Conservation (phyloP, 2,113 vertebrate genomes). For the Muntiacus reevesi region DNA sequence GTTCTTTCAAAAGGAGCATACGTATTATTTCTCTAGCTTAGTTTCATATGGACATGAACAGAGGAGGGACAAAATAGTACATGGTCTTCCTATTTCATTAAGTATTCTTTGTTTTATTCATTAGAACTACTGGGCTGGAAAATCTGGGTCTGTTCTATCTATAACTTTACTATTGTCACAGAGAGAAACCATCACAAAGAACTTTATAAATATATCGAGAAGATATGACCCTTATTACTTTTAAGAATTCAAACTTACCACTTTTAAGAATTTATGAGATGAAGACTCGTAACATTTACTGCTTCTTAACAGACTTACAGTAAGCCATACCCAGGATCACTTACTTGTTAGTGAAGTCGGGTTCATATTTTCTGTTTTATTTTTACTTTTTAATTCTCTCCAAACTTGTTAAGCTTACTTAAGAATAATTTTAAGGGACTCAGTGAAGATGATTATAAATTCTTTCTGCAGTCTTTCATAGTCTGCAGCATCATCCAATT, state of each 20-base stretch:
- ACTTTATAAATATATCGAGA: background rate
- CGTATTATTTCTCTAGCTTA: background rate
- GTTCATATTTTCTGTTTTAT: background rate
- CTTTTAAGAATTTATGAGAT: background rate
- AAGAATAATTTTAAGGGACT: background rate
- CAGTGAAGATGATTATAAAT: background rate
- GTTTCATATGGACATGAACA: background rate
- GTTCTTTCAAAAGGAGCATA: background rate
- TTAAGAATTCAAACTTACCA: background rate
- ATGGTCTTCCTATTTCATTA: background rate
- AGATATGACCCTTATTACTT: background rate
- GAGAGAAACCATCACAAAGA: background rate
- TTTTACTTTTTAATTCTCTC: background rate
- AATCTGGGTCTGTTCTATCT: background rate
- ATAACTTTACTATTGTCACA: background rate
- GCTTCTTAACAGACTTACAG: background rate
- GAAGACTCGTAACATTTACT: background rate
- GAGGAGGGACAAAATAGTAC: background rate
- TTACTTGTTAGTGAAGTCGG: background rate
- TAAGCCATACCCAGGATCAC: background rate
- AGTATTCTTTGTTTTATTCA: background rate
- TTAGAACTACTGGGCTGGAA: background rate
- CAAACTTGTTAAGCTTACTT: background rate
- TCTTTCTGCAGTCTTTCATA: background rate
- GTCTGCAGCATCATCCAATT: background rate